These are phyloP conservation scores for Naja naja DNA, from an alignment of 2,113 vertebrate species.

Conservation along the genomic window DNA sequence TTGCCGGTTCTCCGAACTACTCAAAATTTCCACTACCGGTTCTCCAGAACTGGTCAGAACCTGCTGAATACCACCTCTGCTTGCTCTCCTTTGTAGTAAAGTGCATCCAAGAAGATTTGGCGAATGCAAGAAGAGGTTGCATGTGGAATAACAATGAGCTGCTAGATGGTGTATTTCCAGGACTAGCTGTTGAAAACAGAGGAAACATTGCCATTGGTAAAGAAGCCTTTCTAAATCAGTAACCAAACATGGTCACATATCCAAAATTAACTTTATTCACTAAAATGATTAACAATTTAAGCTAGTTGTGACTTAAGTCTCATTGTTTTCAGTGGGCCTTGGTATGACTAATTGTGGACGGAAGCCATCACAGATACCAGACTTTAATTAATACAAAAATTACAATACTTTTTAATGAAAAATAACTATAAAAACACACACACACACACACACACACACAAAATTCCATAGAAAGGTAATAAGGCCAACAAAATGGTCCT, in stretches of 20 bases:
- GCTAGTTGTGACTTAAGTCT: not conserved
- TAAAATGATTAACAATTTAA: not conserved
- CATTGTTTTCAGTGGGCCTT: not conserved
- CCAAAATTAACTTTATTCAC: not conserved
- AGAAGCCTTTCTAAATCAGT: not conserved
- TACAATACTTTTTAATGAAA: not conserved
- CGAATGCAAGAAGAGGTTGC: not conserved
- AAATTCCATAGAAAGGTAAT: not conserved
- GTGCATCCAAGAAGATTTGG: not conserved
- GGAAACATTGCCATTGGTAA: not conserved
- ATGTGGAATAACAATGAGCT: not conserved
- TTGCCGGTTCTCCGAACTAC: no score
- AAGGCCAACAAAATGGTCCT: not conserved
- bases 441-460: not conserved
- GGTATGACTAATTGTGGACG: not conserved
- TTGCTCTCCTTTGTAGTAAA: not conserved
- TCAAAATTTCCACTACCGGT: no score
- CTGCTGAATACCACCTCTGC: no score
- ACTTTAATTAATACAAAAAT: not conserved
- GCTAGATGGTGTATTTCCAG: not conserved
- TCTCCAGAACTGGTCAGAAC: no score
- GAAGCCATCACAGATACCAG: not conserved
- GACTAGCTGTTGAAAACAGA: not conserved
- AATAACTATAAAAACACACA: not conserved
- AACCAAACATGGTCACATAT: not conserved